These are phyloP conservation scores for Philotrypesis tridentata DNA, from an alignment of 1,140 invertebrate genomes.

Conservation along the genomic window DNA sequence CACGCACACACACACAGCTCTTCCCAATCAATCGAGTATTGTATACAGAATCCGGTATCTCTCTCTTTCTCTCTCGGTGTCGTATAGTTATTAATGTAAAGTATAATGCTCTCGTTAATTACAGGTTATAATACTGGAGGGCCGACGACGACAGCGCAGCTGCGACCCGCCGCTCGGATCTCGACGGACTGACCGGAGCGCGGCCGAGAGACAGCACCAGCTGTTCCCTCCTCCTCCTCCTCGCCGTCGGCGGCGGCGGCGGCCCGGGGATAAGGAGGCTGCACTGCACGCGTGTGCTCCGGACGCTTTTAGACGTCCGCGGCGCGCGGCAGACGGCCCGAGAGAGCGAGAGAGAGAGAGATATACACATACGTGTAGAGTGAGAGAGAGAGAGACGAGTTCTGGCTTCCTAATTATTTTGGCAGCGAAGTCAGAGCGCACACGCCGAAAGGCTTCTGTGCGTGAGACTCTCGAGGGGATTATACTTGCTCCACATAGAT, in stretches of 20 bases:
- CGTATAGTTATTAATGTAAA: no score
- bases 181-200: neutral
- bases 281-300: constrained; percentile 75
- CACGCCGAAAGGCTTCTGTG: no score
- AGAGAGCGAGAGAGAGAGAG: neutral
- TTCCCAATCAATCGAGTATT: no score
- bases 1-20: no score
- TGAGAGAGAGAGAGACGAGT: neutral
- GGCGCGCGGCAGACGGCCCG: no score
- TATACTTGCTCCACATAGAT: no score
- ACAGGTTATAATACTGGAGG: no score
- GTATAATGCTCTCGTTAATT: no score
- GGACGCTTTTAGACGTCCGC: constrained; percentile 80
- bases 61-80: neutral
- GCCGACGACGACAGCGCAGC: neutral
- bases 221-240: neutral
- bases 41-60: no score
- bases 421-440: constrained; percentile 74
- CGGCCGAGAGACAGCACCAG: neutral
- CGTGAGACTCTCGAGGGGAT: neutral
- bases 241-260: neutral
- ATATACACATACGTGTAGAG: constrained; percentile 68
- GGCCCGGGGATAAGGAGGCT: constrained; percentile 59
- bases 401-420: constrained; percentile 84
- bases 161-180: constrained; percentile 5